These are phyloP conservation scores for Drosophila albomicans DNA, from an alignment of 1,140 invertebrate species.

Conservation along the genomic window DNA sequence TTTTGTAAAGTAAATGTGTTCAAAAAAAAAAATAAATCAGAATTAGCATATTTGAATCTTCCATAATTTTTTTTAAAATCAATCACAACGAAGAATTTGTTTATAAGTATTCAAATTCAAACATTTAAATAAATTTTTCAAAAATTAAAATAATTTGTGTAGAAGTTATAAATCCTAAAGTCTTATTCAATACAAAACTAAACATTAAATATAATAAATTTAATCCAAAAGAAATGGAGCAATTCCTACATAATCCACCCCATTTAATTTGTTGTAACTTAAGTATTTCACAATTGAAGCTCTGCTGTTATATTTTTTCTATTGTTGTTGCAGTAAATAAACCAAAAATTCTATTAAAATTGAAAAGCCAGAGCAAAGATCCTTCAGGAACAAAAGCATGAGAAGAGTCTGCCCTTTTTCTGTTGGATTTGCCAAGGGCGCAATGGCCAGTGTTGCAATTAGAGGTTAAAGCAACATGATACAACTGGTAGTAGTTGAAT, in stretches of 20 bases:
- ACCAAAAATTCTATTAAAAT: slow-evolving; percentile 66
- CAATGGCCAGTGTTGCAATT: slow-evolving; percentile 58
- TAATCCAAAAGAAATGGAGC: neutral
- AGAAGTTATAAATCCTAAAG: too few species aligned
- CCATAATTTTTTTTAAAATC: too few species aligned
- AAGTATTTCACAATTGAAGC: slow-evolving; percentile 10
- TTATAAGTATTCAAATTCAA: too few species aligned
- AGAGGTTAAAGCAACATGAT: slow-evolving; percentile 42
- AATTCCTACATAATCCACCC: neutral
- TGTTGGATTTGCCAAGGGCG: slow-evolving; percentile 49
- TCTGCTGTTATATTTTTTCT: slow-evolving; percentile 3
- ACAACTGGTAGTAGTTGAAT: slow-evolving; percentile 2
- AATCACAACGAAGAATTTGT: too few species aligned
- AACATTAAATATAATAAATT: neutral
- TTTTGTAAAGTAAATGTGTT: too few species aligned
- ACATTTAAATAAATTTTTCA: too few species aligned
- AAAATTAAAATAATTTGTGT: too few species aligned
- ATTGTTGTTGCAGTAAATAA: slow-evolving; percentile 54
- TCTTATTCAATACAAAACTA: too few species aligned
- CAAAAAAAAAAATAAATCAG: too few species aligned
- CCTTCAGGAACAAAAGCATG: slow-evolving; percentile 5
- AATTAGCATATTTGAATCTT: too few species aligned
- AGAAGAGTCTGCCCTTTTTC: slow-evolving; percentile 19
- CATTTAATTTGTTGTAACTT: neutral
- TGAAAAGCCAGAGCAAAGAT: slow-evolving; percentile 56